Conservation (phyloP, 2,797 vertebrate genomes). For the Paguma larvata region DNA sequence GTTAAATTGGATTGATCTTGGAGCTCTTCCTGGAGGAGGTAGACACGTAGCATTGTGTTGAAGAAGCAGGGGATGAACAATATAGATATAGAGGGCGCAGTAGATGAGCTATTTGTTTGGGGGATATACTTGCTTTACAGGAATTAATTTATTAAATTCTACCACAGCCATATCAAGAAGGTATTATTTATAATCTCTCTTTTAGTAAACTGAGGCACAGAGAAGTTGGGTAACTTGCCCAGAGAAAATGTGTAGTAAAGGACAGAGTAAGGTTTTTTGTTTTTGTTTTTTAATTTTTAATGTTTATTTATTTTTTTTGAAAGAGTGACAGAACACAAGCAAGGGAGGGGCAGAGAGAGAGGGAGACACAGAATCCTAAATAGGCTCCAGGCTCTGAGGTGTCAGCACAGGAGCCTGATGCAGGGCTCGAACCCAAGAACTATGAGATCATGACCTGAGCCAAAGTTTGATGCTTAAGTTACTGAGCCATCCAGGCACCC, state of each 20-base stretch:
- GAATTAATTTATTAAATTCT: background rate
- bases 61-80: background rate
- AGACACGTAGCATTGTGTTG: background rate
- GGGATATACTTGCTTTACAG: background rate
- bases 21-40: background rate
- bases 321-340: too few species aligned
- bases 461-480: too few species aligned
- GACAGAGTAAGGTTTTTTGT: background rate
- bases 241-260: background rate
- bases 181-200: background rate
- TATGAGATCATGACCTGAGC: too few species aligned
- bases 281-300: too few species aligned
- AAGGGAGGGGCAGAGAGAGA: too few species aligned
- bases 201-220: constrained; percentile 22
- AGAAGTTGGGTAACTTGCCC: background rate
- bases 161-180: background rate
- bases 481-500: too few species aligned
- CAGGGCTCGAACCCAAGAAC: too few species aligned
- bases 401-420: too few species aligned
- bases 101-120: background rate
- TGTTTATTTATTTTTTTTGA: too few species aligned
- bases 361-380: too few species aligned
- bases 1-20: background rate
- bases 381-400: too few species aligned
- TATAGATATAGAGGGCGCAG: background rate